A percentile compares a stretch with the other conserved stretches of the same genome.
phyloP scores from a whole-genome alignment of 2,888 invertebrate species.

The Sarcophaga subvicina region DNA sequence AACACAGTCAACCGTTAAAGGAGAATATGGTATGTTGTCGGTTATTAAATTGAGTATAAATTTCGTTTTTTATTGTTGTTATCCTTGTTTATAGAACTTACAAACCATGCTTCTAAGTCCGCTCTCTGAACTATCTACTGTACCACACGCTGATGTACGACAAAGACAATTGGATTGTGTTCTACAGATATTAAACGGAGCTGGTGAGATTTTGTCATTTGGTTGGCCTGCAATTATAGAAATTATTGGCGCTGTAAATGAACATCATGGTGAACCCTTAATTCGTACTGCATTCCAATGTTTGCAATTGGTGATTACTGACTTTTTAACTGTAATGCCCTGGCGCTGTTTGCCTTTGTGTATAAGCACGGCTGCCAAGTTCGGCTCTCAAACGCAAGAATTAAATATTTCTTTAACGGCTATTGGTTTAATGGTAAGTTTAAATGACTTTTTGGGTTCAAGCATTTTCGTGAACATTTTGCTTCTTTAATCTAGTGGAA shows the following conservation, averaged over 20 bases:
- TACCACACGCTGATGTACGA: conserved; percentile 95
- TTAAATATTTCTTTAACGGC: conserved; percentile 98
- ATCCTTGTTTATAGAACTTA: conserved; percentile 83
- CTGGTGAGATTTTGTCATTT: conserved; percentile 94
- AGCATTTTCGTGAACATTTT: conserved; percentile 5
- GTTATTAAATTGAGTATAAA: not conserved
- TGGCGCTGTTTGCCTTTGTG: conserved; percentile 95
- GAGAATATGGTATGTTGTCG: conserved; percentile 88
- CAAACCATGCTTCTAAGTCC: conserved; percentile 94
- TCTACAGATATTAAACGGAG: conserved; percentile 94
- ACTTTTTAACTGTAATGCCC: conserved; percentile 95
- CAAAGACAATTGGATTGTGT: conserved; percentile 97
- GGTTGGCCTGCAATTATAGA: conserved; percentile 98
- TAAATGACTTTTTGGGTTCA: not conserved
- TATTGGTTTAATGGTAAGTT: conserved; percentile 94
- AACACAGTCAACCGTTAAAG: conserved; percentile 90
- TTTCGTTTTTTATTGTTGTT: conserved; percentile 1
- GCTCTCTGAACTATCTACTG: conserved; percentile 94
- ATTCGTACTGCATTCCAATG: conserved; percentile 98
- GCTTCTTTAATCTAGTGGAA: conserved; percentile 91
- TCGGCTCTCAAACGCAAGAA: conserved; percentile 97
- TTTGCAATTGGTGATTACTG: conserved; percentile 96
- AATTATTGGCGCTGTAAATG: conserved; percentile 97
- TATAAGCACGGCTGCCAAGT: conserved; percentile 96
- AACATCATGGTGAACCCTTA: conserved; percentile 95